Evolutionary conservation across 2,797 vertebrate genomes (phyloP).

Genomic region (Rhynchonycteris naso): DNA sequence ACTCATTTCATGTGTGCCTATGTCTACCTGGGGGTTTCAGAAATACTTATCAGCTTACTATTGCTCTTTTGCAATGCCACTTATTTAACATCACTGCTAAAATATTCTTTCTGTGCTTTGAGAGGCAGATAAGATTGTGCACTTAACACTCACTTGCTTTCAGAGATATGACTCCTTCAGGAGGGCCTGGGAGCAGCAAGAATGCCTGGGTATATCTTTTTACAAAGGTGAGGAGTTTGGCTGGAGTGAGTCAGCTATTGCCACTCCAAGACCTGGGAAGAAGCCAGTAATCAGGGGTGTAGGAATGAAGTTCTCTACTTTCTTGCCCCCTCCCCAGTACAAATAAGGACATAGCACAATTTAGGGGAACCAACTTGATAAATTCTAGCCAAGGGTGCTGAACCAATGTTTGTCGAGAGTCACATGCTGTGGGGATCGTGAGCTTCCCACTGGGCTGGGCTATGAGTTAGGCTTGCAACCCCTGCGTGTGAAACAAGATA

Average conservation of each 20-base stretch:
- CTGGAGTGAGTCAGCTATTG: not conserved
- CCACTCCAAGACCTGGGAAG: not conserved
- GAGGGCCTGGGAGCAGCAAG: not conserved
- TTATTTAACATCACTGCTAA: constrained; percentile 6
- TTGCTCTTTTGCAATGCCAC: constrained; percentile 10
- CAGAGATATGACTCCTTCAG: not conserved
- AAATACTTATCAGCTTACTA: not conserved
- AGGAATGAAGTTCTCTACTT: constrained; percentile 65
- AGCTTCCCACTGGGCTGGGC: rapidly evolving
- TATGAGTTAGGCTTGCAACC: rapidly evolving
- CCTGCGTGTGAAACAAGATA: not conserved
- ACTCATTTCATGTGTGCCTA: not conserved
- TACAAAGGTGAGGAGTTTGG: not conserved
- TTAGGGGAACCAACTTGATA: constrained; percentile 62
- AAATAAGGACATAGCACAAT: constrained; percentile 73
- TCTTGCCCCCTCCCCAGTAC: constrained; percentile 57
- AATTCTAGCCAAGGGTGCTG: constrained; percentile 33
- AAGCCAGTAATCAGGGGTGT: not conserved
- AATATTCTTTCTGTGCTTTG: not conserved
- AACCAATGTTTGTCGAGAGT: constrained; percentile 37
- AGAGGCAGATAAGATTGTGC: constrained; percentile 7
- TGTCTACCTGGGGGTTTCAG: not conserved
- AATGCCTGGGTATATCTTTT: not conserved
- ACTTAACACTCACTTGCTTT: not conserved
- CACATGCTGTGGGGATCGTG: rapidly evolving